A percentile compares a stretch with the other conserved stretches of the same genome.
phyloP scores from a whole-genome alignment of 2,797 vertebrate genomes.

The Notamacropus eugenii region DNA sequence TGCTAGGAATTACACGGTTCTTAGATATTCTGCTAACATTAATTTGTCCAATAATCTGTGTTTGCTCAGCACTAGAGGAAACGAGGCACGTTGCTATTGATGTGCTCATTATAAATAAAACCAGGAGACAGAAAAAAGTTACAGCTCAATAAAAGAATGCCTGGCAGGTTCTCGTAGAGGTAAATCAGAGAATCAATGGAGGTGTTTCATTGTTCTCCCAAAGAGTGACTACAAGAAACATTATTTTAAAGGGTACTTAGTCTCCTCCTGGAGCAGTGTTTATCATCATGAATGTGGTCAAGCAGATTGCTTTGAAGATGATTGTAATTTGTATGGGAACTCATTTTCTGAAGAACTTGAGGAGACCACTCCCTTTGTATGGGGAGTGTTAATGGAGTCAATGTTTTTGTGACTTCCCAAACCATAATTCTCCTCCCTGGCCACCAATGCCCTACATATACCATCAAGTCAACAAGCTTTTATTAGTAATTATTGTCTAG shows the following conservation, averaged over 20 bases:
- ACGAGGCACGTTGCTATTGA: not conserved
- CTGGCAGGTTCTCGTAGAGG: not conserved
- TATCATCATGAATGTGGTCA: not conserved
- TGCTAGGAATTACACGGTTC: not conserved
- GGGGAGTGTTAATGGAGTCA: not conserved
- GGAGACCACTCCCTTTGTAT: not conserved
- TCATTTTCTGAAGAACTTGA: not conserved
- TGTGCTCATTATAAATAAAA: slow-evolving; percentile 1
- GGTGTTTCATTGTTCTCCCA: not conserved
- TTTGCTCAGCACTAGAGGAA: not conserved
- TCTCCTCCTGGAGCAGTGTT: not conserved
- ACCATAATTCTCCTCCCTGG: not conserved
- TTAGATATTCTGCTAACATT: not conserved
- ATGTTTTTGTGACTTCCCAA: not conserved
- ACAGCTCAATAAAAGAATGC: not conserved
- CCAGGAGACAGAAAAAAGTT: not conserved
- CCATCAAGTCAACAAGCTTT: not conserved
- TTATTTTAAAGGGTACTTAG: not conserved
- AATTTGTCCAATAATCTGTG: not conserved
- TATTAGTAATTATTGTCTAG: not conserved
- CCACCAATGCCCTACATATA: not conserved
- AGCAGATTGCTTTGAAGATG: not conserved
- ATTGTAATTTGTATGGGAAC: not conserved
- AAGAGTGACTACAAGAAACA: not conserved
- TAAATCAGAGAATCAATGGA: not conserved